Base-by-base conservation (phyloP, 2,888 invertebrate species). In the Cylindroiulus punctatus region DNA sequence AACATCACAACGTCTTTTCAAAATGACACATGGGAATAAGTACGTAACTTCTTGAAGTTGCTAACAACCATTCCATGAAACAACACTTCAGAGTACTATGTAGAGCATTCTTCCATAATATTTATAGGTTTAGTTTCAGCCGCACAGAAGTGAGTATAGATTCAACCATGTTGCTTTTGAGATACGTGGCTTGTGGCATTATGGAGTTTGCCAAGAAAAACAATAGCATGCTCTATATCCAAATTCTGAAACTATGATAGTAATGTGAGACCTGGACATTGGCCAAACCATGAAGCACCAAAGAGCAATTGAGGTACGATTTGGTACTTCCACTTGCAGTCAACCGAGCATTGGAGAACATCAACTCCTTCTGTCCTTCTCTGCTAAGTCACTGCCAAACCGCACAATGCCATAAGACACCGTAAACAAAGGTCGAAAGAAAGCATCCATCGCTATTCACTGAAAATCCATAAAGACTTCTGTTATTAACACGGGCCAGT, bases 401-500 rank as follows among this genome's bases (percentile, higher is more conserved):
- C 52, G n/a, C 52, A 52, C 52, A 52, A 52, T 52, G 52, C 52
- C 52, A 52, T 19, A 52, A 52, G 52, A 52, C 52, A 52, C 52
- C n/a, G n/a, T n/a, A 52, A n/a, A n/a, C 19, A 52, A 52, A 52
- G 52, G 52, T 52, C 52, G n/a, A 52, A 52, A 52, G 52, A 52
- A 12, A 52, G 52, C 52, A 52, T 52, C 52, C n/a, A 19, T 52
- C 52, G 52, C 52, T n/a, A 52, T n/a, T 52, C 52, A 52, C 52
- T 52, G 52, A 52, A 52, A 52, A 52, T 52, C 52, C 52, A 52
- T 52, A 52, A 52, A 52, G 52, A 52, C 52, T 52, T 3, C 52
- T n/a, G 52, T 52, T 52, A 52, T 52, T 52, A 52, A 52, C 52
- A n/a, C 52, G 52, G 52, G 52, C 52, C 52, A 52, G 52, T 52